Percentiles rank a stretch among this genome's conserved stretches.
Evolutionary conservation across 1,140 invertebrate species (phyloP).

Genomic region (Drosophila oshimai): DNA sequence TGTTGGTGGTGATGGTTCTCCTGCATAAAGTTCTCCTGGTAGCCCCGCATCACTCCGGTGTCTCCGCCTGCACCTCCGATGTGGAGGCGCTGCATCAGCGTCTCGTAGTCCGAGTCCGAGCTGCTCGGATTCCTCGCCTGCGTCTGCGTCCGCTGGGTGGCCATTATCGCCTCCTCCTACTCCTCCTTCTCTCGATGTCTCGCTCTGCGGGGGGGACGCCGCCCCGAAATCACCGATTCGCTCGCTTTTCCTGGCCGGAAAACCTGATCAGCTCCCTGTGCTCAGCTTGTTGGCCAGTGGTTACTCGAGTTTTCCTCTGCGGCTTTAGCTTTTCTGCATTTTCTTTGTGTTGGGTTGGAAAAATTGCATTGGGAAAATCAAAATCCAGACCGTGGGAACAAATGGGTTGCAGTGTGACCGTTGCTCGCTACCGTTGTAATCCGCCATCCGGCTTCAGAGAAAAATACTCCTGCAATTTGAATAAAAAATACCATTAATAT

Average conservation of each 20-base stretch:
- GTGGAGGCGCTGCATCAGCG: slow-evolving; percentile 75
- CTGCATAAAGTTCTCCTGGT: slow-evolving; percentile 64
- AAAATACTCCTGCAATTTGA: too few species aligned
- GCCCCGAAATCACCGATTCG: neutral
- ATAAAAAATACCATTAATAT: neutral
- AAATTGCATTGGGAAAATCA: slow-evolving; percentile 7
- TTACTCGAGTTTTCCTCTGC: slow-evolving; percentile 8
- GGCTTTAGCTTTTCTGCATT: slow-evolving; percentile 18
- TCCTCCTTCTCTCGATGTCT: neutral
- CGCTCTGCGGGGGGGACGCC: slow-evolving; percentile 9
- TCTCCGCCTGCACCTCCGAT: slow-evolving; percentile 24
- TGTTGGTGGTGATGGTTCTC: slow-evolving; percentile 37
- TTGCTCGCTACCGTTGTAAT: neutral
- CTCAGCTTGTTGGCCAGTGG: neutral
- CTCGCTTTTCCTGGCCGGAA: slow-evolving; percentile 8
- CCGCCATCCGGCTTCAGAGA: neutral
- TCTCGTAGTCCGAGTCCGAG: slow-evolving; percentile 67
- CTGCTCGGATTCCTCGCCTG: slow-evolving; percentile 50
- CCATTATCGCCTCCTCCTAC: slow-evolving; percentile 36
- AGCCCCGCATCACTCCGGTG: slow-evolving; percentile 12
- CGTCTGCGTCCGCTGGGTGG: slow-evolving; percentile 62
- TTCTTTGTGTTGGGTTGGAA: slow-evolving; percentile 21
- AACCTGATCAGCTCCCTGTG: neutral
- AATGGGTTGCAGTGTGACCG: neutral
- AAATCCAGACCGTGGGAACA: slow-evolving; percentile 19